These are phyloP conservation scores for Euglossa dilemma DNA, from an alignment of 1,140 invertebrate species.

Conservation along the genomic window DNA sequence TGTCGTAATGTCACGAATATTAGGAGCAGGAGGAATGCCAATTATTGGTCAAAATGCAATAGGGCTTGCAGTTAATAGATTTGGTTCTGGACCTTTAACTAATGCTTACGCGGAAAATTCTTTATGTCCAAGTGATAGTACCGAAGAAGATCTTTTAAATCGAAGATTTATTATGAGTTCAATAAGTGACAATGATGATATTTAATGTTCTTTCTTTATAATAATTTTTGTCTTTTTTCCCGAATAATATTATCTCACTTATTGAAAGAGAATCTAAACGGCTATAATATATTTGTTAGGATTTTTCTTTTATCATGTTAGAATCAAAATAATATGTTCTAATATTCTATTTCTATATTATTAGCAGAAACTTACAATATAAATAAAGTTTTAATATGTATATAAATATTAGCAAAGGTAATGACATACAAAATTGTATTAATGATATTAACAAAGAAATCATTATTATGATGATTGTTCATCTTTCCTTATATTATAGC, in stretches of 20 bases:
- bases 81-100: constrained; percentile 74
- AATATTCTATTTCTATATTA: constrained; percentile 1
- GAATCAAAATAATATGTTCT: constrained; percentile 35
- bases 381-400: constrained; percentile 24
- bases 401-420: constrained; percentile 31
- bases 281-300: constrained; percentile 19
- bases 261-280: constrained; percentile 9
- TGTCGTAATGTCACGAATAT: constrained; percentile 63
- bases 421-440: constrained; percentile 13
- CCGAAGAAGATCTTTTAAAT: constrained; percentile 73
- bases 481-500: constrained; percentile 27
- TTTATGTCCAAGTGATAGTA: constrained; percentile 64
- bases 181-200: constrained; percentile 75
- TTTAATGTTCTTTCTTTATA: constrained; percentile 65
- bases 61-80: constrained; percentile 78
- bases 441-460: constrained; percentile 2
- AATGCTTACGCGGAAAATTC: constrained; percentile 71
- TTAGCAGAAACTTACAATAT: constrained; percentile 1
- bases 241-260: constrained; percentile 1
- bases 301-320: constrained; percentile 18
- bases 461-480: constrained; percentile 38
- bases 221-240: background rate
- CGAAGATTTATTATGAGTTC: constrained; percentile 73
- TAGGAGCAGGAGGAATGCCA: constrained; percentile 74
- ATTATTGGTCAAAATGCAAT: constrained; percentile 78